Base-by-base conservation (phyloP, 1,140 invertebrate species). In the Leptestheria dahalacensis region DNA sequence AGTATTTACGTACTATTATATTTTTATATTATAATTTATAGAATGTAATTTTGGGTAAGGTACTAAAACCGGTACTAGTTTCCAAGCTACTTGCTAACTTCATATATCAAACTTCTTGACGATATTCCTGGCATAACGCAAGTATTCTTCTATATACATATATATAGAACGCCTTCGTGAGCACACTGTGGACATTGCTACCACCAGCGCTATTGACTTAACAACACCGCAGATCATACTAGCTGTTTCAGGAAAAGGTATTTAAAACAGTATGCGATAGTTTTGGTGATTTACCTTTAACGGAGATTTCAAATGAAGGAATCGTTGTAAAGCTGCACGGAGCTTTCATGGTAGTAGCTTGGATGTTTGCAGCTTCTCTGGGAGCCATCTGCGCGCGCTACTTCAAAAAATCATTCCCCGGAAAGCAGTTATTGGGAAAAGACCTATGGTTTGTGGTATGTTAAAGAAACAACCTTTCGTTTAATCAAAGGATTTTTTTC, bases 391-490 rank as follows among this genome's bases (percentile, higher is more conserved):
- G 92, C 1, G 91, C 91, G 1, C 79, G 91, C 65, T 95, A 96
- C 71, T 95, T 85, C 74, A 86, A 88, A 68, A 82, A 86, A 68
- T 92, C 90, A 0, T 96, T 91, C 90, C 80, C 86, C 25, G 81
- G 81, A 28, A 82, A 78, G 63, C 82, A 82, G 59, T 72, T 88
- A 1, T 88, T 86, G 63, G 86, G 86, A 62, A 90, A 92, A 70
- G 91, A 94, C 72, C 79, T 91, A 53, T 96, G 91, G 93, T 96
- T 96, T 75, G 83, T 82, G 65, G 85, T 89, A 76, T 82, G 84
- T 79, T 1, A 55, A n/a, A 26, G 1, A 3, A 1, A 11, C 12
- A n/a, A 18, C 12, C 53, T n/a, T 54, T 29, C 21, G 18, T 15
- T 1, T 10, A 54, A 12, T 54, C 29, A 26, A n/a, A 50, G 20